phyloP scores from a whole-genome alignment of 1,140 invertebrate genomes.

The Drosophila mauritiana region DNA sequence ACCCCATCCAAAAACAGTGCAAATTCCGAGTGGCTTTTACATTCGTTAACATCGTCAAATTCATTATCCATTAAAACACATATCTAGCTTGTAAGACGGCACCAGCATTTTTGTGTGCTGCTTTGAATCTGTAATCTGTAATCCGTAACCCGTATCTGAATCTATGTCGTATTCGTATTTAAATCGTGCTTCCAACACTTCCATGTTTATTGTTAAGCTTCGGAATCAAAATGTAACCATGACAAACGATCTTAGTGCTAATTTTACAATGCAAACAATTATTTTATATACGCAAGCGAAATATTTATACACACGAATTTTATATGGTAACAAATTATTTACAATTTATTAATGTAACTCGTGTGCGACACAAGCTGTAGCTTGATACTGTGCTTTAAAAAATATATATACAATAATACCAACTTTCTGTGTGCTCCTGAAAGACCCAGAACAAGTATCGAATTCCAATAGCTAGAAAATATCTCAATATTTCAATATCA shows the following conservation, averaged over 20 bases:
- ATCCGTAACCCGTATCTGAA: conserved; percentile 18
- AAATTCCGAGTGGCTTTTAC: conserved; percentile 57
- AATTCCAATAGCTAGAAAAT: neutral
- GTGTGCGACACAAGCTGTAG: conserved; percentile 64
- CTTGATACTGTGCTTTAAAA: conserved; percentile 76
- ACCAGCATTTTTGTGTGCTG: conserved; percentile 6
- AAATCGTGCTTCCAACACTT: conserved; percentile 67
- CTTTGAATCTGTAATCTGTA: conserved; percentile 13
- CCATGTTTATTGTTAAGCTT: conserved; percentile 42
- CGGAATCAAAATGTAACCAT: conserved; percentile 54
- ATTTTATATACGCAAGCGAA: conserved; percentile 57
- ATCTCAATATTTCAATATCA: neutral
- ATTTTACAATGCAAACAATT: conserved; percentile 54
- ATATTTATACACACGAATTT: conserved; percentile 77
- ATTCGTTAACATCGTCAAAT: conserved; percentile 36
- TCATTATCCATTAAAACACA: conserved; percentile 13
- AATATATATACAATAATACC: conserved; percentile 38
- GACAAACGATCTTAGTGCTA: conserved; percentile 68
- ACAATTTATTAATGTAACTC: conserved; percentile 57
- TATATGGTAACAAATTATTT: conserved; percentile 66
- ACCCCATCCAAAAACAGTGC: conserved; percentile 36
- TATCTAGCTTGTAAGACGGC: conserved; percentile 34
- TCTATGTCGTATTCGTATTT: conserved; percentile 11
- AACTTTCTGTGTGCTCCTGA: neutral
- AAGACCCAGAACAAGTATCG: neutral